Base-by-base conservation (phyloP, 2,888 invertebrate genomes). In the Barypeithes pellucidus region DNA sequence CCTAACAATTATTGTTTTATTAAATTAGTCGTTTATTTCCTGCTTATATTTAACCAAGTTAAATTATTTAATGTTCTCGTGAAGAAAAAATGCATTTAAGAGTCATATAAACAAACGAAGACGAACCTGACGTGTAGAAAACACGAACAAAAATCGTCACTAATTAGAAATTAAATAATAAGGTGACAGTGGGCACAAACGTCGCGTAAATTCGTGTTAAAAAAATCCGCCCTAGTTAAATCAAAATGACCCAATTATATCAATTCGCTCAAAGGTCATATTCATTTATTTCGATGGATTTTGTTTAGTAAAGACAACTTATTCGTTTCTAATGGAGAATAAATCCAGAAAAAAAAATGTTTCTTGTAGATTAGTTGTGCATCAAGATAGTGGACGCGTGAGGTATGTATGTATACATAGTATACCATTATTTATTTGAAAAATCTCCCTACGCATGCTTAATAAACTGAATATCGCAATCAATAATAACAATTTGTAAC, bases 371-470 rank as follows among this genome's bases (percentile, higher is more conserved):
- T 80, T 88, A 75, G 85, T 85, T 43, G 83, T 86, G 61, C 84
- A 87, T 75, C 85, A 86, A 79, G 87, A 87, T 75, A 84, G 86
- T 36, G 88, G 88, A 73, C 85, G 87, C 82, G 83, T 88, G 76
- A 86, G 86, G 86, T 87, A 83, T 75, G 77, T 76, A 63, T 57
- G 1, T 14, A 24, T 57, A 9, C 50, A 36, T 7, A n/a, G 57
- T 57, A 67, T 47, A 33, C 24, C 5, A 5, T 24, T 24, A 24
- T 24, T 60, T 43, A 24, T 29, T 33, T 12, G 11, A 60, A 61
- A 61, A 61, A 61, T 4, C 7, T 14, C 12, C 14, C 22, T 16
- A 43, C 22, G 43, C 61, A 61, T 61, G 61, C 61, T 22, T 61
- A n/a, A n/a, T n/a, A 24, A 24, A 24, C 24, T 24, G 5, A 24